Evolutionary conservation across 2,888 invertebrate genomes (phyloP), one percentile per base, ranked within the genome.

Genomic region (Philopedon plagiatum): DNA sequence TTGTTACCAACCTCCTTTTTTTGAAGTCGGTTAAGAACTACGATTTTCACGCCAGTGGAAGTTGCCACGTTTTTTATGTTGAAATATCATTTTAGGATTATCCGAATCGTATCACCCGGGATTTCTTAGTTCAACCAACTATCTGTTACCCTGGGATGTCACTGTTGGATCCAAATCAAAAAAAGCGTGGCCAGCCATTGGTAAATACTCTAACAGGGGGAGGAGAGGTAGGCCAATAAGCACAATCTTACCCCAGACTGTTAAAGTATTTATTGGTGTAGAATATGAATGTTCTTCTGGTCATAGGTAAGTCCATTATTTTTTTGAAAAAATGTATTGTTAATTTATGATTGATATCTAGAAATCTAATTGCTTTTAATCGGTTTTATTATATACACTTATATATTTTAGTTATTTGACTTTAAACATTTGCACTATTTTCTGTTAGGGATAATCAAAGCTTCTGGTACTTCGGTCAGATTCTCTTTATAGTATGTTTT

Each of bases 281-380:
- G 99, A 99, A 84, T 99, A 98, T 85, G 99, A 99, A 86, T 99
- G 99, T 85, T 93, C 95, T 0, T 86, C 95, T n/a, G 99, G 99
- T n/a, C 98, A 99, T 85, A 90, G 77, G 75, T 62, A 74, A 60
- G 26, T 60, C n/a, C n/a, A n/a, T 54, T 18, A 46, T 11, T 3
- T 56, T 56, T 3, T 26, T 7, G 7, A 26, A 7, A 7, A 7
- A 19, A 23, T 58, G 8, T 34, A 18, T 58, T 34, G 8, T n/a
- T 58, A 18, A 18, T 18, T 37, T n/a, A n/a, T n/a, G n/a, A n/a
- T n/a, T n/a, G n/a, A n/a, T n/a, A n/a, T n/a, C n/a, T n/a, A n/a
- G n/a, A n/a, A n/a, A n/a, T n/a, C n/a, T n/a, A n/a, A n/a, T n/a
- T n/a, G n/a, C n/a, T n/a, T n/a, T n/a, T n/a, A n/a, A n/a, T n/a